Evolutionary conservation across 2,797 vertebrate species (phyloP), one percentile per base, ranked within the genome.

Genomic region (Anabacerthia variegaticeps): DNA sequence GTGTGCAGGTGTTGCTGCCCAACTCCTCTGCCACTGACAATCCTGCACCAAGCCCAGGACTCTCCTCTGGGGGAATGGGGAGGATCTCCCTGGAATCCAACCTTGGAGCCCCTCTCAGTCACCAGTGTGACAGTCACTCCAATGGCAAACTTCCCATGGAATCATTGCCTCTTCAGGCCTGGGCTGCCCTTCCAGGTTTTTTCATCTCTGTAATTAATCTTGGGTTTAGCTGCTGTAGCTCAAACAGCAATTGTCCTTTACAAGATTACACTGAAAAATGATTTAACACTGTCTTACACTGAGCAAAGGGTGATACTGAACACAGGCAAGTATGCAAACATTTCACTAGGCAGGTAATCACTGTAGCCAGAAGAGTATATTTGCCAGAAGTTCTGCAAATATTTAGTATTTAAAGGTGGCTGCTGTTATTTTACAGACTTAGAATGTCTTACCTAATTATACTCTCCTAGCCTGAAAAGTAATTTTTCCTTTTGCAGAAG

Each of bases 331-430:
- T 88, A 85, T 79, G 93, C 94, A 96, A 94, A 93, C 85, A 95
- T 88, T 91, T 81, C 87, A 77, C 84, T 19, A 92, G 88, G 88
- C 51, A 92, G 73, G 76, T 89, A 95, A 95, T 96, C 85, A 90
- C 74, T 95, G 89, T 82, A 88, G 89, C 88, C 80, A 94, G 85
- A 67, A 95, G 56, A 94, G 92, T 55, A 30, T 96, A 97, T 97
- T 97, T 97, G 95, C 95, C 28, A 41, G 83, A 63, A 92, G 61
- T 89, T 95, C 44, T 88, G 89, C 93, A 97, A 97, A 97, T 95
- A 96, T 96, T 97, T 96, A 93, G 92, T 58, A 90, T 90, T 92
- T 94, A 93, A 96, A 94, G 74, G 92, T 93, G 95, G 83, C 89
- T 90, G 68, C 74, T 94, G 88, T 90, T 96, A 90, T 76, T 96